Conservation (phyloP, 2,888 invertebrate genomes). For the Monochamus alternatus region DNA sequence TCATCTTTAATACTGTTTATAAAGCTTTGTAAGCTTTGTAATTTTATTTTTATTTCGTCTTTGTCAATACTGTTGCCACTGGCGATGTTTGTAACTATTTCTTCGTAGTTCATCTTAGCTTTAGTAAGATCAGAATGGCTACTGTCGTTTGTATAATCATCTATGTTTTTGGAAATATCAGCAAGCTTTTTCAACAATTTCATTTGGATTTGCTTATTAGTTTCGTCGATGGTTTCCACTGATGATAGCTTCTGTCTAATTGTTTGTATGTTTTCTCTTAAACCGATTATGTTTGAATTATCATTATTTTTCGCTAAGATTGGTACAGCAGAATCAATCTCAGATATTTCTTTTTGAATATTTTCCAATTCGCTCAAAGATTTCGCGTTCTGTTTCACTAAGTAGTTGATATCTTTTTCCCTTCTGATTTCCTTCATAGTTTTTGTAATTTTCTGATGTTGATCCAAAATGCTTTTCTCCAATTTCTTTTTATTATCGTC, state of each 20-base stretch:
- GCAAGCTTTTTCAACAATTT: constrained; percentile 47
- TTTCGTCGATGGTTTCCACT: constrained; percentile 50
- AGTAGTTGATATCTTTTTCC: constrained; percentile 48
- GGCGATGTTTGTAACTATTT: constrained; percentile 48
- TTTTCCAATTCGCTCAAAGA: constrained; percentile 50
- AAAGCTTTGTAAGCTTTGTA: constrained; percentile 47
- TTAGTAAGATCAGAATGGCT: constrained; percentile 47
- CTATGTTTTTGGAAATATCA: constrained; percentile 44
- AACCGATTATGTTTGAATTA: constrained; percentile 23
- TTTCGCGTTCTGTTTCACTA: constrained; percentile 45
- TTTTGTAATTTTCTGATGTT: constrained; percentile 51
- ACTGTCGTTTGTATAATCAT: constrained; percentile 41
- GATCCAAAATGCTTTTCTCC: constrained; percentile 42
- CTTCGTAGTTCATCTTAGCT: constrained; percentile 49
- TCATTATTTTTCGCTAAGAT: constrained; percentile 30
- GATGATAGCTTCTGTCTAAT: constrained; percentile 45
- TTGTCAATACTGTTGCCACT: constrained; percentile 45
- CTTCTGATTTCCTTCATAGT: constrained; percentile 51
- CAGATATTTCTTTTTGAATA: constrained; percentile 50
- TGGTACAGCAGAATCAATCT: constrained; percentile 45
- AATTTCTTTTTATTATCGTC: constrained; percentile 52
- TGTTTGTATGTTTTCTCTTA: constrained; percentile 46
- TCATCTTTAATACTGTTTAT: constrained; percentile 45
- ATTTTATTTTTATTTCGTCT: constrained; percentile 44
- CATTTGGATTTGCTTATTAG: constrained; percentile 44